Percentiles rank a stretch among this genome's conserved stretches.
Conservation (phyloP, 2,888 invertebrate genomes). For the Mantis religiosa region DNA sequence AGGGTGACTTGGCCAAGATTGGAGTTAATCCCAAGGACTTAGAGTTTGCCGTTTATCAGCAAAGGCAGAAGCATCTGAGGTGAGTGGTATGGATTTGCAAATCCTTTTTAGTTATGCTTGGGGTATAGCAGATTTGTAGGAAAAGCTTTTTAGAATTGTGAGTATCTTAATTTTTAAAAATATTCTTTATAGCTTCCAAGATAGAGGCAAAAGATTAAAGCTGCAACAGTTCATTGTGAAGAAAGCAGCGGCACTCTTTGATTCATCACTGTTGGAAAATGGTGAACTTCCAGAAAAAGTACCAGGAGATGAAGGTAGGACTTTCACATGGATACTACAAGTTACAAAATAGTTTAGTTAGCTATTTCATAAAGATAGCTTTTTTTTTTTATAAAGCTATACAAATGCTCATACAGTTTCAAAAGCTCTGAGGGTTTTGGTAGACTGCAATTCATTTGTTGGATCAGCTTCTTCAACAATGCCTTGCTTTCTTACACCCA, state of each 20-base stretch:
- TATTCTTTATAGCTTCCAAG: slow-evolving; percentile 59
- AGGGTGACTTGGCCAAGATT: slow-evolving; percentile 64
- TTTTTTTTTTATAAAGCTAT: no score
- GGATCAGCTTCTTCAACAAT: no score
- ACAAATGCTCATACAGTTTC: no score
- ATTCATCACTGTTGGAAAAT: slow-evolving; percentile 44
- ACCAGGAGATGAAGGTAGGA: slow-evolving; percentile 57
- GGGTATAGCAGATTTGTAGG: background rate
- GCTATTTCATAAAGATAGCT: no score
- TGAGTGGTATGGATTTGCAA: slow-evolving; percentile 33
- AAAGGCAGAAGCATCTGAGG: slow-evolving; percentile 74
- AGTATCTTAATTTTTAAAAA: background rate
- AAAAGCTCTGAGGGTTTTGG: no score
- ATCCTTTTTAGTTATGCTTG: background rate
- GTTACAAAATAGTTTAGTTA: no score
- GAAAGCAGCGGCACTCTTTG: slow-evolving; percentile 75
- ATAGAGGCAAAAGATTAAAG: slow-evolving; percentile 76
- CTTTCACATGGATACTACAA: background rate
- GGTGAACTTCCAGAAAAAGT: slow-evolving; percentile 51
- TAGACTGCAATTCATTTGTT: no score
- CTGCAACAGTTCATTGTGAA: slow-evolving; percentile 83
- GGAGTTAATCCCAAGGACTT: slow-evolving; percentile 53
- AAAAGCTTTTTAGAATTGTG: background rate
- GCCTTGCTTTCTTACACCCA: no score
- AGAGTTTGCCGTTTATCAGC: slow-evolving; percentile 71